These are phyloP conservation scores for zebrafish (Danio rerio) DNA, from an alignment of 2,113 vertebrate species.

Conservation along the genomic window DNA sequence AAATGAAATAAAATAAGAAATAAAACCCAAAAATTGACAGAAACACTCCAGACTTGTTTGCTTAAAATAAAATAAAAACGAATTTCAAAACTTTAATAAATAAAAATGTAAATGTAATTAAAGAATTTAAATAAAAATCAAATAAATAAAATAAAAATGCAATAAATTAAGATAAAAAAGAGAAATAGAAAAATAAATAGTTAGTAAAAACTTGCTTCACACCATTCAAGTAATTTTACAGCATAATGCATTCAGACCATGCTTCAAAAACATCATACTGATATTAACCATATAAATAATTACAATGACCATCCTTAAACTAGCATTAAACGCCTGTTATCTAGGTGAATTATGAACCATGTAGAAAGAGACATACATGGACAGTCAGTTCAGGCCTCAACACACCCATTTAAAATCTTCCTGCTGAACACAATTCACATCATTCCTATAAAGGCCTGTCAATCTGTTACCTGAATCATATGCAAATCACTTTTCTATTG, in stretches of 20 bases:
- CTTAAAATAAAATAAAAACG: not conserved
- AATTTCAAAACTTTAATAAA: not conserved
- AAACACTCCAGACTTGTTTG: not conserved
- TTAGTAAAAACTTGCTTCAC: too few species aligned
- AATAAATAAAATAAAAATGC: too few species aligned
- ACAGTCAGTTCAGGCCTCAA: not conserved
- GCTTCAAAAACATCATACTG: not conserved
- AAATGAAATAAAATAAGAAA: not conserved
- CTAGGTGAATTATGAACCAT: not conserved
- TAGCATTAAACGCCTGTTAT: not conserved
- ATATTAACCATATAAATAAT: not conserved
- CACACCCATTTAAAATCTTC: not conserved
- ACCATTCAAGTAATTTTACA: too few species aligned
- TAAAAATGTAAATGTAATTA: not conserved
- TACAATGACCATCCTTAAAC: not conserved
- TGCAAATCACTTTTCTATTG: not conserved
- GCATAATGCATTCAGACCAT: not conserved
- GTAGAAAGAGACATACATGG: not conserved
- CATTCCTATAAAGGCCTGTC: not conserved
- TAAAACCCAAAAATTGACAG: not conserved
- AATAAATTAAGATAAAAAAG: too few species aligned
- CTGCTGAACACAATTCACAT: not conserved
- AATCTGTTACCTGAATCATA: constrained; percentile 29
- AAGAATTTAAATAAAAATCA: too few species aligned
- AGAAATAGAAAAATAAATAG: too few species aligned